Conservation (phyloP, 2,888 invertebrate genomes). For the Acheta domesticus region DNA sequence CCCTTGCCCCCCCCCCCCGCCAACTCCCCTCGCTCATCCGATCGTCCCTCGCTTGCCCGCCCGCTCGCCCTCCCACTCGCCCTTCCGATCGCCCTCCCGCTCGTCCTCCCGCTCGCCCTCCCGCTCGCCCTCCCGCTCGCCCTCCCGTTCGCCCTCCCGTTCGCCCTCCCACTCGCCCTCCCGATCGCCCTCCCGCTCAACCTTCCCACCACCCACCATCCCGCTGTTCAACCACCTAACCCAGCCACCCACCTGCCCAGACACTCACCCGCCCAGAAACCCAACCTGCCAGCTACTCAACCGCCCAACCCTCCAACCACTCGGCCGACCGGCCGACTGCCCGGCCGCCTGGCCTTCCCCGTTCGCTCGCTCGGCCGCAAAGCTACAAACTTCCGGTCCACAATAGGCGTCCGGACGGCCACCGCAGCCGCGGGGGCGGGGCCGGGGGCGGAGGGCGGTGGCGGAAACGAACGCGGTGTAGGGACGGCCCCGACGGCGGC, state of each 20-base stretch:
- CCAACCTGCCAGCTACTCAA: no score
- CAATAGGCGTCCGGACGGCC: background rate
- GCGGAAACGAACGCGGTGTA: background rate
- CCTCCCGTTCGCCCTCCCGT: background rate
- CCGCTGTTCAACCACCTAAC: no score
- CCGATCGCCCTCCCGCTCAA: no score
- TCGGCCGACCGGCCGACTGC: background rate
- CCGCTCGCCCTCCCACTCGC: no score
- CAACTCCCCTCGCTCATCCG: no score
- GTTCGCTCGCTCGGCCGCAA: background rate
- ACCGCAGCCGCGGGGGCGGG: background rate
- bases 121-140: background rate
- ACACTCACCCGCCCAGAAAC: no score
- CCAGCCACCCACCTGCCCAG: no score
- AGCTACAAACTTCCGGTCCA: conserved; percentile 18
- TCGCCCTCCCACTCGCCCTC: no score
- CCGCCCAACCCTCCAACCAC: background rate
- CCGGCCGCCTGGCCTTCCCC: background rate
- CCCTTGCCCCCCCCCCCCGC: background rate
- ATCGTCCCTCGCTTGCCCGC: no score
- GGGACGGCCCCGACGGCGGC: background rate
- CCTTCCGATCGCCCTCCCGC: no score
- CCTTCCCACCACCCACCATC: no score
- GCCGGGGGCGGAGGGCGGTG: background rate
- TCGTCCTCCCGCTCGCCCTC: background rate